A percentile compares a stretch with the other conserved stretches of the same genome.
Conservation (phyloP, 1,140 invertebrate species). For the Anoplolepis gracilipes region DNA sequence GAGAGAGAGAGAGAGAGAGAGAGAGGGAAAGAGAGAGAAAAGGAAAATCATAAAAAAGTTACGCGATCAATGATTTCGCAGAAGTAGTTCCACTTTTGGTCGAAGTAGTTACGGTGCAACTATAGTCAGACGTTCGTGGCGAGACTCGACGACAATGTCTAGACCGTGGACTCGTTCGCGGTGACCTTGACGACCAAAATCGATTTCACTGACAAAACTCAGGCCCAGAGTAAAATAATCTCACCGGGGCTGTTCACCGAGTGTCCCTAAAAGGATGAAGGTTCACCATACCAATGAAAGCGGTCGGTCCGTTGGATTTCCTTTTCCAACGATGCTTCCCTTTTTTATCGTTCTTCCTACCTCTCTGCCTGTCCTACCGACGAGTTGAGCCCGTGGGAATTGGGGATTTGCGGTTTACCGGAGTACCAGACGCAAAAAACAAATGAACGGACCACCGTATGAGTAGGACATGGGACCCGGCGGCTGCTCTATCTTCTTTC, state of each 20-base stretch:
- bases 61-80: conserved; percentile 32
- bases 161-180: conserved; percentile 2
- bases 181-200: conserved; percentile 40
- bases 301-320: conserved; percentile 54
- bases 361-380: not conserved
- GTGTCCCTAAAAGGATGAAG: conserved; percentile 39
- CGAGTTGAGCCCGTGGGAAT: conserved; percentile 66
- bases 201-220: conserved; percentile 2
- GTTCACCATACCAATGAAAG: conserved; percentile 21
- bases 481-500: conserved; percentile 47
- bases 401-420: conserved; percentile 78
- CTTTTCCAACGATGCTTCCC: not conserved
- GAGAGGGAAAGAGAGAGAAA: not conserved
- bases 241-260: conserved; percentile 18
- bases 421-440: conserved; percentile 75
- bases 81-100: conserved; percentile 42
- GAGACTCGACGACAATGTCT: conserved; percentile 4
- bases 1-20: too few species aligned
- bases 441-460: conserved; percentile 69
- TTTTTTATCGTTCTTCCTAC: conserved; percentile 33
- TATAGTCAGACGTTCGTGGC: conserved; percentile 33
- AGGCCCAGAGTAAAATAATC: not conserved
- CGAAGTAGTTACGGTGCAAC: conserved; percentile 43
- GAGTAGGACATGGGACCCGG: conserved; percentile 60
- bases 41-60: not conserved